phyloP scores from a whole-genome alignment of 1,140 invertebrate species.

The Brachystomella parvula region DNA sequence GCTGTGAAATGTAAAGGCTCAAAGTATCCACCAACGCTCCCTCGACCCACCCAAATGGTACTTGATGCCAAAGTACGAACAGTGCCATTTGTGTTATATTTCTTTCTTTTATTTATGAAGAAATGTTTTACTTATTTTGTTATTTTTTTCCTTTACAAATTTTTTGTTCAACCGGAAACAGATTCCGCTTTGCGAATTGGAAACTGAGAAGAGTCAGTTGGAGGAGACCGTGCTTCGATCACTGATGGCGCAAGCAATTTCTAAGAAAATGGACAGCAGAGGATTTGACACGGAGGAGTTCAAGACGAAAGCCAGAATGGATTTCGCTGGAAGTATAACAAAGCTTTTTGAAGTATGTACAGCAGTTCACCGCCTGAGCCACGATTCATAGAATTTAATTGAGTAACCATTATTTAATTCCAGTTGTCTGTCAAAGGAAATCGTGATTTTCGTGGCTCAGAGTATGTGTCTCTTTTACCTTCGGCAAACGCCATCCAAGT shows the following conservation, averaged over 20 bases:
- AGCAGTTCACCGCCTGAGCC: too few relatives aligned
- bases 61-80: conserved; percentile 52
- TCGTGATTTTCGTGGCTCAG: conserved; percentile 73
- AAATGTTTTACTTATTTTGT: not conserved
- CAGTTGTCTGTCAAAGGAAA: conserved; percentile 53
- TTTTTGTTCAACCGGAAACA: too few relatives aligned
- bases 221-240: conserved; percentile 67
- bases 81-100: not conserved
- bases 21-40: conserved; percentile 74
- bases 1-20: conserved; percentile 80
- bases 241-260: conserved; percentile 33
- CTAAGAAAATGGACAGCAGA: conserved; percentile 34
- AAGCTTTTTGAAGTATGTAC: conserved; percentile 63
- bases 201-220: conserved; percentile 68
- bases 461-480: conserved; percentile 74
- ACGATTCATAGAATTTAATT: conserved; percentile 15
- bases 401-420: conserved; percentile 19
- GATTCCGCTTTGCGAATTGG: conserved; percentile 71
- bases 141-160: conserved; percentile 41
- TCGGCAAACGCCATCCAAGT: conserved; percentile 67
- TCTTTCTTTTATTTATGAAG: not conserved
- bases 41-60: conserved; percentile 69
- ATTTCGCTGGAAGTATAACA: conserved; percentile 66
- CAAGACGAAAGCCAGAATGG: conserved; percentile 54
- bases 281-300: conserved; percentile 42